Percentiles rank a stretch among this genome's conserved stretches.
Conservation (phyloP, 2,888 invertebrate genomes). For the Nycteola revayana region DNA sequence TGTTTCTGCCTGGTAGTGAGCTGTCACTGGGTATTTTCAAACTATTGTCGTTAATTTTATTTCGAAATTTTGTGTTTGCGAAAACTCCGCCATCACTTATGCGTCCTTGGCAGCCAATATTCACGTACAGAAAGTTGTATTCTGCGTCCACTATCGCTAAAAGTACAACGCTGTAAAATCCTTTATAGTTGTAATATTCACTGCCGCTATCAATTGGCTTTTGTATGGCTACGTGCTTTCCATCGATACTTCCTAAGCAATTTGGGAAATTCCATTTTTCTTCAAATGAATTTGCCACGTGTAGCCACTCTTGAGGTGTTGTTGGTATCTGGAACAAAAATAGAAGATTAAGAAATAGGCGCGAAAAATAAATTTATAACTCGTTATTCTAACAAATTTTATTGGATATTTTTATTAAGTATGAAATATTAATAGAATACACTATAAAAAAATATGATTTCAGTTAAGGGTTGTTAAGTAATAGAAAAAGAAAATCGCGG, state of each 20-base stretch:
- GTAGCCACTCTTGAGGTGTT: conserved; percentile 17
- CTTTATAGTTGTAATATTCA: conserved; percentile 23
- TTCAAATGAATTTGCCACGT: conserved; percentile 24
- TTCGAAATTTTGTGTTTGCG: conserved; percentile 18
- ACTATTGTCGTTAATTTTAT: conserved; percentile 17
- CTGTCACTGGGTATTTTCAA: conserved; percentile 16
- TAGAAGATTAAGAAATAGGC: conserved; percentile 11
- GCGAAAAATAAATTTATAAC: too few species aligned
- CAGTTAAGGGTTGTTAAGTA: too few species aligned
- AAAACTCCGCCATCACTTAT: conserved; percentile 30
- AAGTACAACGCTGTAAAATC: conserved; percentile 20
- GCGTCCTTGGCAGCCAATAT: conserved; percentile 26
- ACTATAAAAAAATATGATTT: too few species aligned
- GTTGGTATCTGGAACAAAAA: conserved; percentile 20
- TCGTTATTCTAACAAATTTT: too few species aligned
- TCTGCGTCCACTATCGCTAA: conserved; percentile 19
- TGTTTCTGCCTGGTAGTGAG: conserved; percentile 18
- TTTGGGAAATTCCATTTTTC: conserved; percentile 26
- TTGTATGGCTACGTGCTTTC: conserved; percentile 13
- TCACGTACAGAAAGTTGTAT: conserved; percentile 21
- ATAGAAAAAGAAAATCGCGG: too few species aligned
- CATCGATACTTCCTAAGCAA: conserved; percentile 5
- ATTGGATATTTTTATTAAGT: too few species aligned
- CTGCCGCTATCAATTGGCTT: conserved; percentile 12
- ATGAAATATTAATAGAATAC: too few species aligned